Evolutionary conservation across 1,140 invertebrate genomes (phyloP).

Genomic region (Diabrotica undecimpunctata): DNA sequence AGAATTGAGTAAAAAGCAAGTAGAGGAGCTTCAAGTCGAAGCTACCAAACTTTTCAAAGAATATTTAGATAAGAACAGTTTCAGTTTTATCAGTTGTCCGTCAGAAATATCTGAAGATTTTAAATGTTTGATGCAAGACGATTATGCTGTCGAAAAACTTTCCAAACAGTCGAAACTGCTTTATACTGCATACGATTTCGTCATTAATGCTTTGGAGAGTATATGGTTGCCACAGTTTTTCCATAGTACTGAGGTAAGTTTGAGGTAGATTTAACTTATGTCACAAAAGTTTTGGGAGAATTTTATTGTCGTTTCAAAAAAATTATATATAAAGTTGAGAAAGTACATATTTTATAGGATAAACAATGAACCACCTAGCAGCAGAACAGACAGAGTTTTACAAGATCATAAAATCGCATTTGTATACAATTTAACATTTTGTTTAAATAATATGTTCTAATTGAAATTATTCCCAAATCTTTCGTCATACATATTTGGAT

Average conservation of each 20-base stretch:
- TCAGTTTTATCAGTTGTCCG: constrained; percentile 66
- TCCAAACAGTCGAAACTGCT: constrained; percentile 69
- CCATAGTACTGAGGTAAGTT: constrained; percentile 74
- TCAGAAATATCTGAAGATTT: constrained; percentile 63
- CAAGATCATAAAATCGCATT: too few relatives aligned
- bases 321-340: not conserved
- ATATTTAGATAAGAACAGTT: constrained; percentile 63
- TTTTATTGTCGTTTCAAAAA: not conserved
- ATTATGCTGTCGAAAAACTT: constrained; percentile 67
- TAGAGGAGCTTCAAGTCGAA: constrained; percentile 63
- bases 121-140: constrained; percentile 59
- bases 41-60: constrained; percentile 68
- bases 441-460: too few relatives aligned
- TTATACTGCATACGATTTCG: constrained; percentile 79
- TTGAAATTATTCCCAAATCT: too few relatives aligned
- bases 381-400: too few relatives aligned
- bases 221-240: constrained; percentile 75
- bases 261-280: not conserved
- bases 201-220: constrained; percentile 71
- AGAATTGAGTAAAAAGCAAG: constrained; percentile 64
- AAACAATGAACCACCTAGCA: too few relatives aligned
- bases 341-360: too few relatives aligned
- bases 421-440: too few relatives aligned
- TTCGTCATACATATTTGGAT: too few relatives aligned
- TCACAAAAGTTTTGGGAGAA: too few relatives aligned